Conservation (phyloP, 2,113 vertebrate genomes). For the Lethenteron reissneri region DNA sequence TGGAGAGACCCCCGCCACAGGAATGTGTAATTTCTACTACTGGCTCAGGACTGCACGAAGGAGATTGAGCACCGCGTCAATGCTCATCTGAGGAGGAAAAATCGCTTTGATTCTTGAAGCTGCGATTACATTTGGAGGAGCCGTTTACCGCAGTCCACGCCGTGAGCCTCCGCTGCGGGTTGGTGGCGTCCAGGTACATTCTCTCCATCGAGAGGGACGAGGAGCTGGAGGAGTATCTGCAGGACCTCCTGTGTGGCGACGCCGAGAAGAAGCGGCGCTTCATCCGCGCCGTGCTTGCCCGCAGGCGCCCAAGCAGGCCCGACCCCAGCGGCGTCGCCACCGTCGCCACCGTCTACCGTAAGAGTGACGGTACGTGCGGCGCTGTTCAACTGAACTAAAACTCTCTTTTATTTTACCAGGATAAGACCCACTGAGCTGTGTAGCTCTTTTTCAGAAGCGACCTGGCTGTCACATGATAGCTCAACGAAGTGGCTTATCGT, state of each 20-base stretch:
- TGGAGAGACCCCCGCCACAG: no score
- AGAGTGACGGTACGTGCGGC: slow-evolving; percentile 26
- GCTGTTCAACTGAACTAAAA: slow-evolving; percentile 1
- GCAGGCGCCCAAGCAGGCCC: slow-evolving; percentile 15
- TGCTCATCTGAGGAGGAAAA: no score
- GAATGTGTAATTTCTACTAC: no score
- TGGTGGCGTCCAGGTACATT: slow-evolving; percentile 37
- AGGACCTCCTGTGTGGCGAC: slow-evolving; percentile 60
- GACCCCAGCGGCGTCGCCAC: not conserved
- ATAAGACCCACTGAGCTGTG: not conserved
- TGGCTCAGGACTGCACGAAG: no score
- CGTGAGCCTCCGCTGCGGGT: no score
- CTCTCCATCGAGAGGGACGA: slow-evolving; percentile 56
- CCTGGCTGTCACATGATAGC: no score
- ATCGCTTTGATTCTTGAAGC: no score
- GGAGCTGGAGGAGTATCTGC: slow-evolving; percentile 65
- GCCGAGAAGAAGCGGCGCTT: slow-evolving; percentile 50
- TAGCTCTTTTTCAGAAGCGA: no score
- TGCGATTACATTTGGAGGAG: no score
- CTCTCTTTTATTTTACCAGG: slow-evolving; percentile 8
- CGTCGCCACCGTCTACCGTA: slow-evolving; percentile 8
- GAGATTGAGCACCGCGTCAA: no score
- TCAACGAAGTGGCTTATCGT: no score
- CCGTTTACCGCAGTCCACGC: no score
- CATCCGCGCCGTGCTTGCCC: slow-evolving; percentile 46